Evolutionary conservation across 2,797 vertebrate genomes (phyloP), one percentile per base, ranked within the genome.

Genomic region (Meda fulgida): DNA sequence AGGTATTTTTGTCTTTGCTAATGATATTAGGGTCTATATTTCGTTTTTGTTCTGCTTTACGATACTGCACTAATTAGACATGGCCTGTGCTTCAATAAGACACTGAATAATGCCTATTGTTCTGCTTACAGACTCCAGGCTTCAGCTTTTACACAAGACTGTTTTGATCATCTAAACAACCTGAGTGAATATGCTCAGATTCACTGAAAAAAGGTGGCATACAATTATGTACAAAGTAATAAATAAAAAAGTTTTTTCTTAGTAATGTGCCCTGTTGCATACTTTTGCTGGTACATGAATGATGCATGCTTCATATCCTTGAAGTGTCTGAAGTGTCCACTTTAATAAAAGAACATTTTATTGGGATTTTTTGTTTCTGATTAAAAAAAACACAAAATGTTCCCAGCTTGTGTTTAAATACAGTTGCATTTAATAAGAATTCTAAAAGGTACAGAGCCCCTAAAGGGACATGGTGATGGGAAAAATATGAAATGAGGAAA

Each of bases 21-120:
- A 19, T 67, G 72, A 55, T 21, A 69, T 77, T 77, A 40, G 38
- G 38, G 70, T 83, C 58, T 69, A n/a, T 31, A 76, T 19, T 43
- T 76, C 53, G 81, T 76, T 53, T 84, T 84, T 77, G 82, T 55
- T 66, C 71, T 2, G 13, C 40, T 83, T 83, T 63, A 73, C 26
- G 58, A 83, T 66, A 60, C 75, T 19, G 75, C 18, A 83, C 43
- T 82, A 82, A 84, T 67, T 51, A 65, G 70, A 75, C 76, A 53
- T 29, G 19, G 48, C 78, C 55, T 84, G 69, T 46, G 79, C 46
- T 43, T 58, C 18, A 66, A 40, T 4, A 38, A 34, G 46, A 60
- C 23, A 26, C 40, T 83, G 46, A 82, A 75, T 69, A 81, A 36
- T 73, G 31, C 11, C 72, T 69, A 82, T 81, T 80, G 70, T 83